Conservation (phyloP, 2,113 vertebrate genomes). For the Callospermophilus lateralis region DNA sequence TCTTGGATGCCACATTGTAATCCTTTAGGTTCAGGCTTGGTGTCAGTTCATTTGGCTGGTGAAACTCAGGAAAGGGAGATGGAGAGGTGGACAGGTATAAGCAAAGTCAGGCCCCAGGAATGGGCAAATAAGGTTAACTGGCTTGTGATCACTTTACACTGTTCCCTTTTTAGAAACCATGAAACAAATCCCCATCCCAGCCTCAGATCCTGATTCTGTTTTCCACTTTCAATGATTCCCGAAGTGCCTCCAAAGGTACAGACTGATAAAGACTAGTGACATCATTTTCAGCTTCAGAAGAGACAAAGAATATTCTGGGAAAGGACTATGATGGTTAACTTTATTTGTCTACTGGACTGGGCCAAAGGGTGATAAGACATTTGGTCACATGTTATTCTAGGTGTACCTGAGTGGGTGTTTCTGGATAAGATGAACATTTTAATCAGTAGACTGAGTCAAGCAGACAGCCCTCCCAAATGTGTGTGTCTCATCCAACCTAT, state of each 20-base stretch:
- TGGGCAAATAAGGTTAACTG: background rate
- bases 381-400: background rate
- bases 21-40: background rate
- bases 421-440: background rate
- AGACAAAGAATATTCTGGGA: background rate
- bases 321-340: no score
- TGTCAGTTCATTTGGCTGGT: background rate
- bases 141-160: no score
- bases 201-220: background rate
- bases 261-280: background rate
- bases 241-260: background rate
- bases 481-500: background rate
- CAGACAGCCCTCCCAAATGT: background rate
- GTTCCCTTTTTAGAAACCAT: background rate
- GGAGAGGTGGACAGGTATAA: background rate
- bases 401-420: background rate
- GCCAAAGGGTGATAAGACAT: no score
- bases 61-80: background rate
- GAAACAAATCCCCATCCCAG: accelerated
- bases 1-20: background rate
- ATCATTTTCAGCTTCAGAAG: background rate
- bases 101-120: background rate
- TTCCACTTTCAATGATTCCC: background rate
- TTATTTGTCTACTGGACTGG: no score
- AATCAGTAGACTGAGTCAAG: background rate